Evolutionary conservation across 2,888 invertebrate genomes (phyloP).

Genomic region (Habroteleia sp.): DNA sequence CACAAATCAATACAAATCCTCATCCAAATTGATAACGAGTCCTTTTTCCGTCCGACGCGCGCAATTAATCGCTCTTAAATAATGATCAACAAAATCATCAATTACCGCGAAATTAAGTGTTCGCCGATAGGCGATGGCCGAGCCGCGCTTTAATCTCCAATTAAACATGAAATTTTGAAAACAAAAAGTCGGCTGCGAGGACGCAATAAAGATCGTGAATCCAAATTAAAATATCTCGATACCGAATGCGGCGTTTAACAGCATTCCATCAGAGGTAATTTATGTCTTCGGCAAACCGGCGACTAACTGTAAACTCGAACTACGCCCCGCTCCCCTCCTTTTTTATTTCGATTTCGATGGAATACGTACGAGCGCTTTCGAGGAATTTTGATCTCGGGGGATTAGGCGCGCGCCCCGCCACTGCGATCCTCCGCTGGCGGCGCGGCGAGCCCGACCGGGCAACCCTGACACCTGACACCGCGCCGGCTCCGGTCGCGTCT

Average conservation of each 20-base stretch:
- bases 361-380: conserved; percentile 11
- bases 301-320: conserved; percentile 31
- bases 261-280: conserved; percentile 30
- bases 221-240: background rate
- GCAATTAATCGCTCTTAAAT: too few species aligned
- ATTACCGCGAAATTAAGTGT: too few species aligned
- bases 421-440: conserved; percentile 52
- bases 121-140: too few species aligned
- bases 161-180: too few species aligned
- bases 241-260: conserved; percentile 12
- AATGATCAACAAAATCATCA: too few species aligned
- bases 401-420: conserved; percentile 15
- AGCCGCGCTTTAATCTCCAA: too few species aligned
- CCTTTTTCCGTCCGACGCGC: too few species aligned
- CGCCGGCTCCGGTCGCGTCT: conserved; percentile 66
- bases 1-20: too few species aligned
- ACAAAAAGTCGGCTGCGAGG: too few species aligned
- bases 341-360: conserved; percentile 19
- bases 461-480: conserved; percentile 79
- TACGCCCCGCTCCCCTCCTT: conserved; percentile 2
- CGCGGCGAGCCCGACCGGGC: conserved; percentile 75
- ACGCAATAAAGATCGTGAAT: too few species aligned
- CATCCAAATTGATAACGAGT: too few species aligned
- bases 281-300: conserved; percentile 14
- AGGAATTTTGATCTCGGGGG: conserved; percentile 24